Conservation (phyloP, 2,888 invertebrate genomes). For the Cataglyphis albicans region DNA sequence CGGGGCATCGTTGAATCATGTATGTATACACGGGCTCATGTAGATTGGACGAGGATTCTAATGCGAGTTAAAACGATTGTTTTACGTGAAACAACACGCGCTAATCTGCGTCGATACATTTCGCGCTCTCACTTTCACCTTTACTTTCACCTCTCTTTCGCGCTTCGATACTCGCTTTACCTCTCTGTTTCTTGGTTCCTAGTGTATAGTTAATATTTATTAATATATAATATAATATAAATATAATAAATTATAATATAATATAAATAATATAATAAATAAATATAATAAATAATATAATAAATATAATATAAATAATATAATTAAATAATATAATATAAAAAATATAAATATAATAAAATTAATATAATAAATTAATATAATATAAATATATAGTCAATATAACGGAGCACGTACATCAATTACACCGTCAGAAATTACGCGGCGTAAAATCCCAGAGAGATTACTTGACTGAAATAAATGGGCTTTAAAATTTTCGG, state of each 20-base stretch:
- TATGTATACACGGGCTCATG: slow-evolving; percentile 32
- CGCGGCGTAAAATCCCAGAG: not conserved
- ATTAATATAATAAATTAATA: no score
- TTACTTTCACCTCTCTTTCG: not conserved
- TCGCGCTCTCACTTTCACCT: not conserved
- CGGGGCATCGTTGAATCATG: slow-evolving; percentile 53
- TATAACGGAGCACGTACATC: not conserved
- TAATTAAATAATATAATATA: no score
- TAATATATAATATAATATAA: no score
- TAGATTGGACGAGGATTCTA: slow-evolving; percentile 40
- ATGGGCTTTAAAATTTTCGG: not conserved
- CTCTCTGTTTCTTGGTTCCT: not conserved
- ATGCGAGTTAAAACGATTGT: slow-evolving; percentile 58
- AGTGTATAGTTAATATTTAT: not conserved
- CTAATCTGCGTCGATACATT: not conserved
- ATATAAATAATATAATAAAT: no score
- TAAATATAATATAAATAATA: no score
- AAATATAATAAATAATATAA: no score
- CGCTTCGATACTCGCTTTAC: not conserved
- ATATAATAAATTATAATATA: no score
- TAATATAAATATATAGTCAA: no score
- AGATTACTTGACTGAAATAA: not conserved
- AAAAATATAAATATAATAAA: no score
- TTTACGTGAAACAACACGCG: slow-evolving; percentile 40
- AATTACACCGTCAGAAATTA: not conserved